phyloP scores from a whole-genome alignment of 2,113 vertebrate genomes.

The Carettochelys insculpta region DNA sequence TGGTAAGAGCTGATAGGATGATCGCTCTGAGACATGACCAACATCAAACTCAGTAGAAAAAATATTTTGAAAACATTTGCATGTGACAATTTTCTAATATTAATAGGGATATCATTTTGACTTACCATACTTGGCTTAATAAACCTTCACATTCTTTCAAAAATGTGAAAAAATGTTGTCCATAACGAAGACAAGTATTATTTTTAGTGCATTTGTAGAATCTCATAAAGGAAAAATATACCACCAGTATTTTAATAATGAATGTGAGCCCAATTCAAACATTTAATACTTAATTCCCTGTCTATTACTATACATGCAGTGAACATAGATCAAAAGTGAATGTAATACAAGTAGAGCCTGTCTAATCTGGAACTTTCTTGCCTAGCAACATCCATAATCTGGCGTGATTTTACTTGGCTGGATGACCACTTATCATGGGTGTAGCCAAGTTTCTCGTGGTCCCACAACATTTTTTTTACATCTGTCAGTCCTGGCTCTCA shows the following conservation, averaged over 20 bases:
- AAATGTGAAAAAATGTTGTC: conserved; percentile 18
- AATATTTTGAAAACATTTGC: background rate
- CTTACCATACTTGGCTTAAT: conserved; percentile 16
- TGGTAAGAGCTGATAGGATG: conserved; percentile 12
- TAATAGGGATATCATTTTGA: background rate
- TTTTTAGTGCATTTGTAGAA: background rate
- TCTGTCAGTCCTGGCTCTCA: too few species aligned
- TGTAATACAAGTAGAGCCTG: too few species aligned
- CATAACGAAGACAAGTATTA: conserved; percentile 3
- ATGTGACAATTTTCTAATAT: conserved; percentile 12
- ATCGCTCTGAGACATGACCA: conserved; percentile 2
- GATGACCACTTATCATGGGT: too few species aligned
- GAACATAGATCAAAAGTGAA: background rate
- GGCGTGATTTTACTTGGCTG: too few species aligned
- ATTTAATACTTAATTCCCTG: background rate
- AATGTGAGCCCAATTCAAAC: conserved; percentile 20
- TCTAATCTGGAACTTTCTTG: too few species aligned
- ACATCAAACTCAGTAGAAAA: background rate
- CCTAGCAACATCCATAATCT: too few species aligned
- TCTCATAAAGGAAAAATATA: conserved; percentile 20
- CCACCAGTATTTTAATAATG: conserved; percentile 31
- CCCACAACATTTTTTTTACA: too few species aligned
- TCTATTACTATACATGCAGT: background rate
- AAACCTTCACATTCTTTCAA: conserved; percentile 9
- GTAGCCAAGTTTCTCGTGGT: too few species aligned